Evolutionary conservation across 2,113 vertebrate genomes (phyloP), one percentile per base, ranked within the genome.

Genomic region (Paramormyrops kingsleyae): DNA sequence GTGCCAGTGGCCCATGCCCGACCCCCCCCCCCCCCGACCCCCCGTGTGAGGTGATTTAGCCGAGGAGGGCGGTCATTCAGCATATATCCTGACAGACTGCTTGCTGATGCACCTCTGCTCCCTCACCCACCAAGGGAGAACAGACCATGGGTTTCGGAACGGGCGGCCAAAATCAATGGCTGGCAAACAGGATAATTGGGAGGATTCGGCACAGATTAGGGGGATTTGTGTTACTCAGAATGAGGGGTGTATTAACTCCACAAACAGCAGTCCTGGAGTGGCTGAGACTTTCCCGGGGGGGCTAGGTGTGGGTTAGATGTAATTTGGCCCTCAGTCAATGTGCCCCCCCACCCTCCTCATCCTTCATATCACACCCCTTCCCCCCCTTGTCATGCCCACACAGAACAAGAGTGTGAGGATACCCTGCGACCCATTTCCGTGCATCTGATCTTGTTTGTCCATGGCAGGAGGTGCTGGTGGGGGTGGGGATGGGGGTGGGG

Each of bases 191-290:
- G 86, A 90, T 89, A 89, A 89, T 35, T 91, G 87, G 49, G 62
- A 49, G 59, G 87, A 89, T 87, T 88, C 87, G n/a, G 49, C 88
- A 21, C 88, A 89, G 91, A 91, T 90, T 91, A 88, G 77, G 87
- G 74, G 42, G 49, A 84, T 90, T 88, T 66, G 83, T 86, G 74
- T 80, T 88, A 47, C 50, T 15, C 35, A 2, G 74, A 84, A 88
- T 27, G 50, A 47, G 50, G 13, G 46, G 47, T 35, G 35, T 39
- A 50, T 88, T 62, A 35, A 21, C 59, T n/a, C 15, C 62, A 35
- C 35, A 53, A 84, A 84, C 44, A 47, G 39, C 21, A 24, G 24
- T 8, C 44, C 19, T 12, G 24, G 8, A 84, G 21, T 44, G 21
- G 21, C 83, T 10, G 19, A n/a, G 39, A 47, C 12, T 84, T 39